Conservation (phyloP, 2,888 invertebrate species). For the Erebia epiphron region DNA sequence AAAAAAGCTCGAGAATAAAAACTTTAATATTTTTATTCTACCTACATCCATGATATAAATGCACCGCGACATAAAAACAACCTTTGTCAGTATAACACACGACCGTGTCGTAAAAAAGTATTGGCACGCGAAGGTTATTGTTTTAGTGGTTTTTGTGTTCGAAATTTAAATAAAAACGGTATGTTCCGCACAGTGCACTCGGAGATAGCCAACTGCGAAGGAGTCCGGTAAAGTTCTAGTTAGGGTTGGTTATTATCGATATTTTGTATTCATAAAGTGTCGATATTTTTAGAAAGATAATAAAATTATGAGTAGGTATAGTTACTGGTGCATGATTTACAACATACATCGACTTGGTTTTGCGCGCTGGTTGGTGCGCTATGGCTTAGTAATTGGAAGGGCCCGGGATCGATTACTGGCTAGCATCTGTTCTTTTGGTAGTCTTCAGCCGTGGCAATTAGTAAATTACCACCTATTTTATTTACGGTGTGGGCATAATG, state of each 20-base stretch:
- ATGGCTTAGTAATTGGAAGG: too few relatives aligned
- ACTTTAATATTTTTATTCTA: conserved; percentile 34
- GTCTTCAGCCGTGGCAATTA: too few relatives aligned
- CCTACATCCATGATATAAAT: conserved; percentile 41
- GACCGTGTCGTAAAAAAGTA: conserved; percentile 32
- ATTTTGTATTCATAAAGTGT: background rate
- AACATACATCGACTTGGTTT: background rate
- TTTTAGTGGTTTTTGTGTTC: conserved; percentile 49
- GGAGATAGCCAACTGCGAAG: conserved; percentile 19
- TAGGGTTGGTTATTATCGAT: conserved; percentile 13
- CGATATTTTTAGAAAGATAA: background rate
- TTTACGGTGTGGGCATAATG: too few relatives aligned
- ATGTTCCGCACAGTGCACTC: conserved; percentile 71
- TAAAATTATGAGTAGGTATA: background rate
- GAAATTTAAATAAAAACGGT: conserved; percentile 79
- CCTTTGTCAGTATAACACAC: conserved; percentile 42
- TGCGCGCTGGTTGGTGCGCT: too few relatives aligned
- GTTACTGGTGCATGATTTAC: background rate
- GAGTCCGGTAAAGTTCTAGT: conserved; percentile 20
- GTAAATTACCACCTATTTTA: too few relatives aligned
- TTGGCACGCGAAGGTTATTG: conserved; percentile 41
- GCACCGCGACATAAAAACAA: conserved; percentile 53
- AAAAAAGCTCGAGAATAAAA: conserved; percentile 44
- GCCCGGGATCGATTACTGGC: too few relatives aligned
- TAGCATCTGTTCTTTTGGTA: too few relatives aligned